Evolutionary conservation across 92 coral and sea anemone species (phyloP), one percentile per base, ranked within the genome.

Genomic region (Palythoa heliodiscus): DNA sequence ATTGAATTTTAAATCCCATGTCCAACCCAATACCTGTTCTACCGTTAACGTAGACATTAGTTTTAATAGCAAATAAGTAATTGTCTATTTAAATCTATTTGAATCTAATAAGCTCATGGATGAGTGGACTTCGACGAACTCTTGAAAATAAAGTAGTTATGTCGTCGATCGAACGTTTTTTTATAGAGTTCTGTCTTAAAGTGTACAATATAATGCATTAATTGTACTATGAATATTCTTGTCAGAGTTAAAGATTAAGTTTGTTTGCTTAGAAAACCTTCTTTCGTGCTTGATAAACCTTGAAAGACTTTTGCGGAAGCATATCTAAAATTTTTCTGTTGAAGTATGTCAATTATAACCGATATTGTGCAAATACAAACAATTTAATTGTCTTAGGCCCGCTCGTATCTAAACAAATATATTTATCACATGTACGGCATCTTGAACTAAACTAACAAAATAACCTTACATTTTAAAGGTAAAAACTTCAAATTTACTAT

Each of bases 321-420:
- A 80, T 80, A 47, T 80, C 74, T 80, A 66, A 52, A 66, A 80
- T 80, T 39, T 60, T 76, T 76, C 64, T 47, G 60, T 47, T 80
- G 84, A 80, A 80, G 84, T 80, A 66, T 80, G 61, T 23, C 84
- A 80, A 80, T 80, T 66, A 67, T 80, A 80, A 80, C 52, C 84
- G 60, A 80, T 80, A 80, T 80, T 80, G 84, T 80, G 25, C 84
- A 80, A 80, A 80, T 67, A 47, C 84, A 80, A 80, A 80, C 84
- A 66, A 66, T 48, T 80, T 80, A 80, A 80, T 66, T 80, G 84
- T 80, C 84, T 80, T 80, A 80, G 19, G 24, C 84, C 50, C 70
- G 84, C 84, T 80, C 74, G 66, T 47, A 43, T 22, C 74, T 23
- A 64, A 64, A 66, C 74, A 80, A 80, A 66, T 80, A 66, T 67